Evolutionary conservation across 2,888 invertebrate genomes (phyloP).

Genomic region (Oxyscelio sp.): DNA sequence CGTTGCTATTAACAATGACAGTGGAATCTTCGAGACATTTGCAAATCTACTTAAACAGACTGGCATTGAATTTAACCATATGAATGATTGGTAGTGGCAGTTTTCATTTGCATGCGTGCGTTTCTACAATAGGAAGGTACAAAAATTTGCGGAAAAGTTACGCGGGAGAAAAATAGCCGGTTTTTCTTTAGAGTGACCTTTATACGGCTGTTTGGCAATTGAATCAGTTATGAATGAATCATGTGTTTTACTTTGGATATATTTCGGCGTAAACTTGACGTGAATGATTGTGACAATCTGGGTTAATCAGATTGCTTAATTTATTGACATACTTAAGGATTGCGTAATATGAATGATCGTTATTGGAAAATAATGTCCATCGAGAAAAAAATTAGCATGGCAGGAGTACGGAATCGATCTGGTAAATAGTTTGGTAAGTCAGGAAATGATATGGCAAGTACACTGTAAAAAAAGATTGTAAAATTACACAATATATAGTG

Average conservation of each 20-base stretch:
- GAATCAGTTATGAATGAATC: slow-evolving; percentile 20
- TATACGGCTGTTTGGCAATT: slow-evolving; percentile 37
- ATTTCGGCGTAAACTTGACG: slow-evolving; percentile 24
- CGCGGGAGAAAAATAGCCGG: too few relatives aligned
- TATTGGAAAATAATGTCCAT: slow-evolving; percentile 27
- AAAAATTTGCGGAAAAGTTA: too few relatives aligned
- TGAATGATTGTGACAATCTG: slow-evolving; percentile 38
- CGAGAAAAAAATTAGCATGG: too few relatives aligned
- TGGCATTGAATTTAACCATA: slow-evolving; percentile 24
- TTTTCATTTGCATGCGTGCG: too few relatives aligned
- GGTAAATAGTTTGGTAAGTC: too few relatives aligned
- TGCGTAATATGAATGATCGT: slow-evolving; percentile 26
- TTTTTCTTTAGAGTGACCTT: too few relatives aligned
- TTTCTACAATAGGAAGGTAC: too few relatives aligned
- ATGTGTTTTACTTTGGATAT: slow-evolving; percentile 30
- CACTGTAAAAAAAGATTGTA: too few relatives aligned
- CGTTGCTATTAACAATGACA: slow-evolving; percentile 29
- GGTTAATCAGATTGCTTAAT: slow-evolving; percentile 39
- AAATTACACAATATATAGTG: too few relatives aligned
- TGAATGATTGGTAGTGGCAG: background rate
- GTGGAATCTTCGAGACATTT: slow-evolving; percentile 34
- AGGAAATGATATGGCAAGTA: too few relatives aligned
- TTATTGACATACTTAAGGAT: slow-evolving; percentile 45
- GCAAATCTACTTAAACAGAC: slow-evolving; percentile 22
- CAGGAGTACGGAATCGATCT: too few relatives aligned